Evolutionary conservation across 1,140 invertebrate species (phyloP).

Genomic region (Maconellicoccus hirsutus): DNA sequence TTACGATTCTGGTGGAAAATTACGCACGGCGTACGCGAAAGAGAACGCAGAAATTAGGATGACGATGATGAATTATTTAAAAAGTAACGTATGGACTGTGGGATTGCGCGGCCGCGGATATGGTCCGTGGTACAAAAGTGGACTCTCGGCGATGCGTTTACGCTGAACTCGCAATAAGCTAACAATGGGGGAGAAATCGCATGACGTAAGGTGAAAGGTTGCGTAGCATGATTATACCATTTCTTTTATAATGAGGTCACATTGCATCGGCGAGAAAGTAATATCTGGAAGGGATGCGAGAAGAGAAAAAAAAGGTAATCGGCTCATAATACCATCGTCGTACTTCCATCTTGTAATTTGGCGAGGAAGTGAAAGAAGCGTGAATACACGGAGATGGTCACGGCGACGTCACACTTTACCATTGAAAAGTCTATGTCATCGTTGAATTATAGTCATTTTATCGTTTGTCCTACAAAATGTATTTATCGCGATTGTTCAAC

Average conservation of each 20-base stretch:
- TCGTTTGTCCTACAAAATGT: neutral
- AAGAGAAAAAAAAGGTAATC: constrained; percentile 15
- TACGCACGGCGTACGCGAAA: neutral
- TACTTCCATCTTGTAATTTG: too few species aligned
- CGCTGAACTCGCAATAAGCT: neutral
- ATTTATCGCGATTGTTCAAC: neutral
- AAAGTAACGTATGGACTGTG: neutral
- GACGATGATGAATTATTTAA: constrained; percentile 15
- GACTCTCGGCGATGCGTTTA: neutral
- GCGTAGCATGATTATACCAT: constrained; percentile 19
- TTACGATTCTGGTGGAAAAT: neutral
- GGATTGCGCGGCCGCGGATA: neutral
- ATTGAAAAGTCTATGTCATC: neutral
- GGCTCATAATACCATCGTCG: neutral
- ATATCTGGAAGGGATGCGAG: neutral
- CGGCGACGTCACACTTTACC: neutral
- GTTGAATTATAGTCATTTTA: neutral
- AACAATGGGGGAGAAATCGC: constrained; percentile 21
- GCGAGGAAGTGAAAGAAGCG: too few species aligned
- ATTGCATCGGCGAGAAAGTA: constrained; percentile 21
- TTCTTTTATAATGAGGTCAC: constrained; percentile 19
- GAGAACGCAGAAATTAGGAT: constrained; percentile 8
- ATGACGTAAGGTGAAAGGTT: constrained; percentile 22
- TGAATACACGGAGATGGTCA: neutral
- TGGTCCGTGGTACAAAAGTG: too few species aligned